These are phyloP conservation scores for Empis livida DNA, from an alignment of 2,888 invertebrate species.

Conservation along the genomic window DNA sequence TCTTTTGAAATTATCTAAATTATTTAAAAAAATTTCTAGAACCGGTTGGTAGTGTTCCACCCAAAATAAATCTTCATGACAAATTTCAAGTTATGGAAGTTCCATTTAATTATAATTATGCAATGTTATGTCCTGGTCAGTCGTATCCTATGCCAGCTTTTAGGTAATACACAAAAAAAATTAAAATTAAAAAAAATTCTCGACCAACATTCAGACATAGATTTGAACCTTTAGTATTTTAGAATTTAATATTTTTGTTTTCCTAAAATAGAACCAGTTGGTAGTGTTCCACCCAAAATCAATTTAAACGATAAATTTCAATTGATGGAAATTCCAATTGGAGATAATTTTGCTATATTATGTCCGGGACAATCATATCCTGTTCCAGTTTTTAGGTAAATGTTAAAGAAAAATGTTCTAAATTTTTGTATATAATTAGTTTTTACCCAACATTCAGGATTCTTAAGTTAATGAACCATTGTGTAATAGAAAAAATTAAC, in stretches of 20 bases:
- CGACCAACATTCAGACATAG: too few species aligned
- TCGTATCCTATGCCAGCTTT: conserved; percentile 12
- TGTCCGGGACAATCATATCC: conserved; percentile 70
- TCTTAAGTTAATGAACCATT: background rate
- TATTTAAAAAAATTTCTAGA: conserved; percentile 23
- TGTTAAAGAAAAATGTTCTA: background rate
- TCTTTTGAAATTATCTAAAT: background rate
- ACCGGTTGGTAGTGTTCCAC: conserved; percentile 44
- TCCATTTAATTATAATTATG: conserved; percentile 39
- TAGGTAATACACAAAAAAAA: conserved; percentile 7
- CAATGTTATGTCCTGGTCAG: conserved; percentile 36
- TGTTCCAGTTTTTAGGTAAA: conserved; percentile 54
- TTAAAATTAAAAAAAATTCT: too few species aligned
- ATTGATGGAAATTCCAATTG: conserved; percentile 36
- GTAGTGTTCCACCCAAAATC: conserved; percentile 47
- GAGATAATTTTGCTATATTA: conserved; percentile 45
- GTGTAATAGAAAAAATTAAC: background rate
- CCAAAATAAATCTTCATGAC: conserved; percentile 50
- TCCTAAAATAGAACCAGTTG: too few species aligned
- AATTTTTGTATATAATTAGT: background rate
- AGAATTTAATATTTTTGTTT: too few species aligned
- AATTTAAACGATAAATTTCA: conserved; percentile 39
- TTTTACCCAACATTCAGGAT: background rate
- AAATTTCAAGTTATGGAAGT: conserved; percentile 35
- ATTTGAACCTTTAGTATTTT: too few species aligned